Evolutionary conservation across 2,888 invertebrate genomes (phyloP).

Genomic region (Apodemia mormo): DNA sequence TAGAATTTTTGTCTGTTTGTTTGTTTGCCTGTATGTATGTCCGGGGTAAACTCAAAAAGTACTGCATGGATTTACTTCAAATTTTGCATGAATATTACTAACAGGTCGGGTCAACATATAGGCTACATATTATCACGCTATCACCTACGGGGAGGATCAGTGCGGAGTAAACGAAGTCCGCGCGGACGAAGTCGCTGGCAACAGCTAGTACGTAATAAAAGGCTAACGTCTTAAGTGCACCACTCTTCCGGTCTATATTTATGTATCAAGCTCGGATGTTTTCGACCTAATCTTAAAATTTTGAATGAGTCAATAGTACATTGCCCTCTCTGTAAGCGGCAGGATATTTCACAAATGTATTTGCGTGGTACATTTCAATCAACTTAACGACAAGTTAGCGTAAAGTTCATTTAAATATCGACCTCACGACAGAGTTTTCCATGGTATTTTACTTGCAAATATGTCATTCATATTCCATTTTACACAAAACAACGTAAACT

Average conservation of each 20-base stretch:
- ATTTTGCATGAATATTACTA: no score
- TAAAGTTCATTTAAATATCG: constrained; percentile 67
- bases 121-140: no score
- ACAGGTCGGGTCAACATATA: no score
- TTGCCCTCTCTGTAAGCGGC: constrained; percentile 45
- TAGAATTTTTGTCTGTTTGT: no score
- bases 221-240: constrained; percentile 28
- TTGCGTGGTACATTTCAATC: constrained; percentile 71
- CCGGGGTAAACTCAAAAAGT: no score
- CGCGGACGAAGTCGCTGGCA: no score
- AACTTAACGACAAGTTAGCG: constrained; percentile 60
- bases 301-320: constrained; percentile 49
- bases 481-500: constrained; percentile 21
- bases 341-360: constrained; percentile 39
- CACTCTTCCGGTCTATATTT: constrained; percentile 48
- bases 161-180: no score
- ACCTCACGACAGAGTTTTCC: constrained; percentile 56
- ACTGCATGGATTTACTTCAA: no score
- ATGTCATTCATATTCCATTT: constrained; percentile 38
- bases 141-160: no score
- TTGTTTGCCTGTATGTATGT: no score
- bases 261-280: constrained; percentile 44
- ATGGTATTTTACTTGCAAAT: constrained; percentile 48
- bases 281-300: constrained; percentile 52
- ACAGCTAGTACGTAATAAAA: not conserved